phyloP scores from a whole-genome alignment of 2,888 invertebrate genomes.

The Eulithis prunata region DNA sequence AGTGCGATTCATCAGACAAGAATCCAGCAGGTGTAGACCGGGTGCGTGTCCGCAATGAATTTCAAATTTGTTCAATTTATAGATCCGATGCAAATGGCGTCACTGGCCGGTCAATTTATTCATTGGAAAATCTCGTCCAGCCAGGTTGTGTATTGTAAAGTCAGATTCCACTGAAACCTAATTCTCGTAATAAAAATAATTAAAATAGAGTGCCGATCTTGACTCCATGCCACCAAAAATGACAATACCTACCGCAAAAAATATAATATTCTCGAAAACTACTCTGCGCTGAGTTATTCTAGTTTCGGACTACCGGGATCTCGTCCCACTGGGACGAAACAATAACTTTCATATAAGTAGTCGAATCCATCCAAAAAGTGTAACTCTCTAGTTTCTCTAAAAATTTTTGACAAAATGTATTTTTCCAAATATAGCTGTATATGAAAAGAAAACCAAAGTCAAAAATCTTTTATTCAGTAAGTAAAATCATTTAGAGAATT shows the following conservation, averaged over 20 bases:
- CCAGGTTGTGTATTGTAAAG: constrained; percentile 5
- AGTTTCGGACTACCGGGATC: too few species aligned
- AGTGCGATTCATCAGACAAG: constrained; percentile 25
- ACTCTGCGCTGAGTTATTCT: too few species aligned
- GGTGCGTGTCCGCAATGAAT: constrained; percentile 58
- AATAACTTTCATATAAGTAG: too few species aligned
- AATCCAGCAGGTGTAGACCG: constrained; percentile 45
- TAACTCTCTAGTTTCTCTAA: not conserved
- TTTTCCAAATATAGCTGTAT: not conserved
- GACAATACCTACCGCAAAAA: too few species aligned
- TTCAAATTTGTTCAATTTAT: constrained; percentile 70
- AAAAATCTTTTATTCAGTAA: too few species aligned
- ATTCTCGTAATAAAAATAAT: too few species aligned
- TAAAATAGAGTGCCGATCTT: too few species aligned
- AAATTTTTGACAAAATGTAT: not conserved
- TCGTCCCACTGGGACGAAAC: too few species aligned
- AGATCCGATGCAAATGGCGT: constrained; percentile 59
- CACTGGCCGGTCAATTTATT: constrained; percentile 64
- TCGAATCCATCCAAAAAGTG: too few species aligned
- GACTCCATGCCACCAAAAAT: too few species aligned
- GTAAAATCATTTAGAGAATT: too few species aligned
- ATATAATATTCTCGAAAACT: too few species aligned
- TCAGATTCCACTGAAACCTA: constrained; percentile 1
- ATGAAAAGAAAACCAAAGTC: not conserved
- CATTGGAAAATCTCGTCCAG: constrained; percentile 61